Evolutionary conservation across 2,888 invertebrate genomes (phyloP).

Genomic region (Magallana nippona): DNA sequence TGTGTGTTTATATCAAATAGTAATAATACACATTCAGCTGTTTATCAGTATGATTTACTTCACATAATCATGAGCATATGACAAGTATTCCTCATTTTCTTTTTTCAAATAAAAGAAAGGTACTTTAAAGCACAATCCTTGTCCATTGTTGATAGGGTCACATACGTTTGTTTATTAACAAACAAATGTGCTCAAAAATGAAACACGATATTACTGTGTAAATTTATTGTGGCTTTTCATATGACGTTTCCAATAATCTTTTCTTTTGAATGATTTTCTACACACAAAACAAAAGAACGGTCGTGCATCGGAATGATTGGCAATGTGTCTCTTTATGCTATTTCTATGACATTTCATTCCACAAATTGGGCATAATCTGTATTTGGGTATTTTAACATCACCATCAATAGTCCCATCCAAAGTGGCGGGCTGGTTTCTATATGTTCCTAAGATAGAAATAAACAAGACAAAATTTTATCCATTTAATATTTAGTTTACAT

Average conservation of each 20-base stretch:
- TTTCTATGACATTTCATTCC: constrained; percentile 32
- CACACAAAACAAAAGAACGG: constrained; percentile 39
- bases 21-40: too few relatives aligned
- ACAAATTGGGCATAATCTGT: constrained; percentile 15
- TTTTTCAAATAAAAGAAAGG: too few relatives aligned
- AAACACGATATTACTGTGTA: too few relatives aligned
- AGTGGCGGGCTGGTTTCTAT: background rate
- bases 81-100: too few relatives aligned
- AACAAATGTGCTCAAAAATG: too few relatives aligned
- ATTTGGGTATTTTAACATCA: constrained; percentile 22
- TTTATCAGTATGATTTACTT: too few relatives aligned
- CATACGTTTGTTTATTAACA: too few relatives aligned
- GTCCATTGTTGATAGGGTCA: too few relatives aligned
- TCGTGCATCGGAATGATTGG: constrained; percentile 37
- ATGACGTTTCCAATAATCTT: constrained; percentile 36
- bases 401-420: background rate
- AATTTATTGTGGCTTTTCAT: background rate
- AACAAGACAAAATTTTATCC: background rate
- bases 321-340: constrained; percentile 39
- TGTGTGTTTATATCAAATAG: too few relatives aligned
- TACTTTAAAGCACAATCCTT: too few relatives aligned
- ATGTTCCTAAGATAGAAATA: constrained; percentile 22
- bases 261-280: constrained; percentile 38
- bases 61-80: too few relatives aligned
- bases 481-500: too few relatives aligned